Evolutionary conservation across 1,140 invertebrate species (phyloP), one percentile per base, ranked within the genome.

Genomic region (Sminthurides bifidus): DNA sequence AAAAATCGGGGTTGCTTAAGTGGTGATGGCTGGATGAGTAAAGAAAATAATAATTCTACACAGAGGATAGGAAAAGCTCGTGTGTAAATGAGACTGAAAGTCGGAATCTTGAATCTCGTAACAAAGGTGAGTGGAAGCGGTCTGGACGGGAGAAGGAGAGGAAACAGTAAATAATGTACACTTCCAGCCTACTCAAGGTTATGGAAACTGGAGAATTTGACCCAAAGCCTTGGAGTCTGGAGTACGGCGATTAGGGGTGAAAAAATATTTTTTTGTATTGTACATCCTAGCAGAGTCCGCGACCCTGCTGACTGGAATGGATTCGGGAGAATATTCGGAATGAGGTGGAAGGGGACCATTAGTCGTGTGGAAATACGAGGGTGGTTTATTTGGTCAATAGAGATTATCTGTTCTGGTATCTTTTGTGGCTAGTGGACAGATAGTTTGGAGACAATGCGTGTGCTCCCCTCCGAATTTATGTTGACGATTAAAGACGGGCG

Each of bases 301-400:
- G 46, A n/a, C 46, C 46, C 46, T 49, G 46, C 46, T 49, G 46
- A 49, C 46, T 49, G 29, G 17, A 8, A 15, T 21, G 5, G 12
- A 8, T 21, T 10, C 40, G 10, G 12, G 14, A 15, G 8, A 15
- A 10, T 33, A 10, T 49, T 49, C 21, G 15, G 15, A 27, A 8
- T 15, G 24, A 27, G 31, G 31, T 49, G 46, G 35, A 27, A 31
- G 27, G 46, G 24, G 35, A 30, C 44, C 44, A 48, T 48, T 48
- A 48, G 44, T 48, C 30, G 26, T 26, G 44, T 23, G 30, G 30
- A 48, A 49, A 49, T 33, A 49, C 46, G 46, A 49, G 46, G 46
- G 46, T 49, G 46, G 46, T 49, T 49, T 35, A 30, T 49, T 49
- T 49, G 46, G 46, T 49, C 46, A 49, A 49, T 49, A 49, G 46